Evolutionary conservation across 2,888 invertebrate genomes (phyloP).

Genomic region (Conops quadrifasciatus): DNA sequence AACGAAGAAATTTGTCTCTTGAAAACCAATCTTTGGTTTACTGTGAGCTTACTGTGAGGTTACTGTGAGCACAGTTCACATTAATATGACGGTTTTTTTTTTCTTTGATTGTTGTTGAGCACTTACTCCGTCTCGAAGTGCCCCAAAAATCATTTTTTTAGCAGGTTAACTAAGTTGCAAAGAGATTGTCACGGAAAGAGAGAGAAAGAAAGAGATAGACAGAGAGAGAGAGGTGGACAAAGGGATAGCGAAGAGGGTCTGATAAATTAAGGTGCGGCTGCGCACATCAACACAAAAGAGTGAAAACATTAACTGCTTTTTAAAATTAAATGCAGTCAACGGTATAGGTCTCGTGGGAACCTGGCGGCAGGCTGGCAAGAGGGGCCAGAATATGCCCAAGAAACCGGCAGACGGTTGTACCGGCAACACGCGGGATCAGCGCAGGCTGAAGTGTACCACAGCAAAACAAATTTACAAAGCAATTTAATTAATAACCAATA

Average conservation of each 20-base stretch:
- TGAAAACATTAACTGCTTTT: conserved; percentile 25
- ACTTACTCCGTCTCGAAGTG: conserved; percentile 5
- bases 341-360: not conserved
- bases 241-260: not conserved
- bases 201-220: not conserved
- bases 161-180: conserved; percentile 13
- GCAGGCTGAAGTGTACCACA: conserved; percentile 15
- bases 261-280: conserved; percentile 29
- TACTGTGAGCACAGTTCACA: no score
- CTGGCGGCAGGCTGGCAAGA: not conserved
- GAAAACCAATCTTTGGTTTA: no score
- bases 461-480: conserved; percentile 31
- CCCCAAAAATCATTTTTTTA: not conserved
- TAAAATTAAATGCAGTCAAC: conserved; percentile 15
- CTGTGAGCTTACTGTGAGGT: no score
- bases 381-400: not conserved
- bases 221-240: not conserved
- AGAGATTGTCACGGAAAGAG: not conserved
- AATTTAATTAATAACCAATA: conserved; percentile 36
- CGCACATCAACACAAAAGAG: conserved; percentile 27
- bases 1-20: no score
- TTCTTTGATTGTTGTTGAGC: not conserved
- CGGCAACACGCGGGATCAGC: conserved; percentile 2
- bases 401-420: not conserved
- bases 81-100: no score